Evolutionary conservation across 2,113 vertebrate genomes (phyloP), one percentile per base, ranked within the genome.

Genomic region (Vulpes ferrilata): DNA sequence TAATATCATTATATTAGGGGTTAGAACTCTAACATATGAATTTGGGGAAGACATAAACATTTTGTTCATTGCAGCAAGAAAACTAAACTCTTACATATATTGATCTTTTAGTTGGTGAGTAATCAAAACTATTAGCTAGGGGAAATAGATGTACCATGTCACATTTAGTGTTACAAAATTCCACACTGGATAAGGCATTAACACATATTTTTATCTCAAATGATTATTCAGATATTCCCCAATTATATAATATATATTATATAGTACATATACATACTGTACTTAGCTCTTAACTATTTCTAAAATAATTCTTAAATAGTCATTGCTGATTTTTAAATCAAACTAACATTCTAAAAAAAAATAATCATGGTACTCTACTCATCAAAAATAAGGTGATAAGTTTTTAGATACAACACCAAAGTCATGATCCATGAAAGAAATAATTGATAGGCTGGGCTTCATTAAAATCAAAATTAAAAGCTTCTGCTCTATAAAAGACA

Each of bases 141-240:
- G 48, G 38, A 83, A 13, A 93, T 32, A 59, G 12, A 53, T n/a
- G 27, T 11, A 38, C 0, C 23, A 53, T 57, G 6, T 32, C 16
- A 67, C 10, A 85, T 55, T 95, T 16, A 95, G 11, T 62, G 43
- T 87, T 7, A 87, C 4, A 62, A 23, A 69, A 22, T 71, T 19
- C 38, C 64, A 79, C 23, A 53, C 48, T 67, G 19, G 48, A 62
- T 27, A 88, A 94, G n/a, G 4, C 15, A 79, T 7, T 94, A 62
- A 93, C 10, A 79, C 9, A 10, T 57, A 48, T 35, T 95, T 90
- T 95, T 82, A 93, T 91, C 97, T 86, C 80, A 95, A 97, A 59
- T 67, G 12, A 81, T 55, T 65, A 43, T 30, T 92, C 3, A 89
- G 2, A n/a, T 64, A 30, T 19, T 38, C 89, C 16, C 27, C 43